Percentiles rank a stretch among this genome's conserved stretches.
phyloP scores from a whole-genome alignment of 2,113 vertebrate genomes.

The Carollia perspicillata region DNA sequence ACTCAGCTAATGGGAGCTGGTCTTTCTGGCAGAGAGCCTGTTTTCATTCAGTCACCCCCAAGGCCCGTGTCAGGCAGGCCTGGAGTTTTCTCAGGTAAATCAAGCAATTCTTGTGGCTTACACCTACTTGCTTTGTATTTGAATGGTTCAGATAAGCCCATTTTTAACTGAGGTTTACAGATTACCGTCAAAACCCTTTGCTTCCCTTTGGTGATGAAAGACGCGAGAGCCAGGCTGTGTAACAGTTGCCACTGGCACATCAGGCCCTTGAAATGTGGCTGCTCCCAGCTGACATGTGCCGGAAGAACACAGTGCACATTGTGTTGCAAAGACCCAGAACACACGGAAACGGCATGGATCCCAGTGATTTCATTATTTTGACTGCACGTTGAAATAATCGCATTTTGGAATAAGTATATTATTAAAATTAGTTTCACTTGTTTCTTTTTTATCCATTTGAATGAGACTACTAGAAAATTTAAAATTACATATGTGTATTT shows the following conservation, averaged over 20 bases:
- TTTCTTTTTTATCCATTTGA: not conserved
- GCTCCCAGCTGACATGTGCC: not conserved
- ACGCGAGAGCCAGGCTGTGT: not conserved
- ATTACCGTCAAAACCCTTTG: not conserved
- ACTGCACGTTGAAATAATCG: not conserved
- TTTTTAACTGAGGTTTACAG: not conserved
- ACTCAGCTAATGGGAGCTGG: not conserved
- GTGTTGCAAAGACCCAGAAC: not conserved
- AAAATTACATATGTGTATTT: not conserved
- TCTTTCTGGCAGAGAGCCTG: not conserved
- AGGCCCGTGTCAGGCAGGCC: not conserved
- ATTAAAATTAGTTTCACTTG: not conserved
- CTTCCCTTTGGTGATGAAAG: not conserved
- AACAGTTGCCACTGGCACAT: not conserved
- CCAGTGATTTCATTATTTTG: not conserved
- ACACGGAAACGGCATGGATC: not conserved
- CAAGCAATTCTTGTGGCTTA: not conserved
- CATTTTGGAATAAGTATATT: not conserved
- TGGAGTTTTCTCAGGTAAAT: not conserved
- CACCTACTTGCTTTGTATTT: not conserved
- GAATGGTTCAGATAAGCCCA: not conserved
- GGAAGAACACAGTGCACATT: accelerated
- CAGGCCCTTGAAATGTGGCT: not conserved
- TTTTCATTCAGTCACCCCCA: not conserved
- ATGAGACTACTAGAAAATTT: not conserved